Evolutionary conservation across 2,888 invertebrate genomes (phyloP).

Genomic region (Crioceris asparagi): DNA sequence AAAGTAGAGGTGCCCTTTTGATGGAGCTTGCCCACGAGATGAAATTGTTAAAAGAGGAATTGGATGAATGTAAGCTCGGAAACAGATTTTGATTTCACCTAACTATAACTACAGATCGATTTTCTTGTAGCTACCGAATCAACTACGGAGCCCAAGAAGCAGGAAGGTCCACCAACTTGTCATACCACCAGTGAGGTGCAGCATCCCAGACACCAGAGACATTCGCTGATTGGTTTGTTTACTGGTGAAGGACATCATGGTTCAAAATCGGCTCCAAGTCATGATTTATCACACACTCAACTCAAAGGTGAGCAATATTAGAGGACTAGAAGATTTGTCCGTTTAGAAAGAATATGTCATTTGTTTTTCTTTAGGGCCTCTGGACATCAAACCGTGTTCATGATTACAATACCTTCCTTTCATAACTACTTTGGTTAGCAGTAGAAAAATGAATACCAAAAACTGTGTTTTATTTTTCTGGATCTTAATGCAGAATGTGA

Average conservation of each 20-base stretch:
- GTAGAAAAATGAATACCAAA: no score
- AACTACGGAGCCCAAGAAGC: constrained; percentile 33
- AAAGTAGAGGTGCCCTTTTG: constrained; percentile 74
- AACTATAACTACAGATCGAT: no score
- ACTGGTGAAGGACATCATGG: constrained; percentile 42
- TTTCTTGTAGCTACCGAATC: constrained; percentile 21
- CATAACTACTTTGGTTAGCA: no score
- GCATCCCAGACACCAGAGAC: constrained; percentile 42
- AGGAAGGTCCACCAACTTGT: constrained; percentile 36
- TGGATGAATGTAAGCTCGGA: constrained; percentile 52
- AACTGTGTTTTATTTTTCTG: no score
- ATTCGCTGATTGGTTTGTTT: constrained; percentile 57
- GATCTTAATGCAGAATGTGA: no score
- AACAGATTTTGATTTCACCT: not conserved
- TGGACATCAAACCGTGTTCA: no score
- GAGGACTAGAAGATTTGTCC: not conserved
- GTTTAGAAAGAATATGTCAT: not conserved
- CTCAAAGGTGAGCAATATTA: constrained; percentile 28
- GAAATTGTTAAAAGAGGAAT: constrained; percentile 74
- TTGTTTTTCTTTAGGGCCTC: no score
- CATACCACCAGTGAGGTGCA: constrained; percentile 41
- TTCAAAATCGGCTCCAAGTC: constrained; percentile 25
- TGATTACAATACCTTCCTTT: no score
- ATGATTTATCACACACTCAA: constrained; percentile 22
- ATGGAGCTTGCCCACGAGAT: constrained; percentile 81